These are phyloP conservation scores for Sula dactylatra DNA, from an alignment of 2,113 vertebrate genomes.

Conservation along the genomic window DNA sequence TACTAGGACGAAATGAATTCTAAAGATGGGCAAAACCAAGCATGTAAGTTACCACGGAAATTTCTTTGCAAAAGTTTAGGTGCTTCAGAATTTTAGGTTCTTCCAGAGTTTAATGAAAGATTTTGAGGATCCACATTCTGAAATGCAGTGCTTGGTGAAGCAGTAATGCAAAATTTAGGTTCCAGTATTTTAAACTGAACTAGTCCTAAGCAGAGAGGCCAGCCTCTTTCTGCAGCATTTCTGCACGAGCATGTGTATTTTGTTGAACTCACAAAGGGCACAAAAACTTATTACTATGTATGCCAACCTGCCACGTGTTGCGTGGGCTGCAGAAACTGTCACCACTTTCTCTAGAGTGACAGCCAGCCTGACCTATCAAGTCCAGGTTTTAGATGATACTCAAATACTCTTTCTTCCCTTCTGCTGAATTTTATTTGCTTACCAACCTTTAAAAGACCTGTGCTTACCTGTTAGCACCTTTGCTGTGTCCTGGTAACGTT, in stretches of 20 bases:
- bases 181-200: background rate
- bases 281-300: background rate
- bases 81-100: background rate
- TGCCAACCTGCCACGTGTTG: background rate
- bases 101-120: background rate
- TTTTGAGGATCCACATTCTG: background rate
- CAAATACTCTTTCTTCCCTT: background rate
- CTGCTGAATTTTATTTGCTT: background rate
- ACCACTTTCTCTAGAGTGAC: background rate
- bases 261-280: background rate
- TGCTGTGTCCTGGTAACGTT: background rate
- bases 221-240: background rate
- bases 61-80: background rate
- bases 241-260: accelerated
- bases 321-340: background rate
- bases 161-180: background rate
- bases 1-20: background rate
- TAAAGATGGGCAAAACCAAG: background rate
- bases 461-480: background rate
- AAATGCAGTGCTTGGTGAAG: background rate
- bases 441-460: background rate
- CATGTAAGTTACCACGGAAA: background rate
- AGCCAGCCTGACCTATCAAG: background rate
- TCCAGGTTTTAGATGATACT: background rate
- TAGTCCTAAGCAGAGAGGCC: background rate